A percentile compares a stretch with the other conserved stretches of the same genome.
Evolutionary conservation across 2,113 vertebrate genomes (phyloP).

Genomic region (Tauraco erythrolophus): DNA sequence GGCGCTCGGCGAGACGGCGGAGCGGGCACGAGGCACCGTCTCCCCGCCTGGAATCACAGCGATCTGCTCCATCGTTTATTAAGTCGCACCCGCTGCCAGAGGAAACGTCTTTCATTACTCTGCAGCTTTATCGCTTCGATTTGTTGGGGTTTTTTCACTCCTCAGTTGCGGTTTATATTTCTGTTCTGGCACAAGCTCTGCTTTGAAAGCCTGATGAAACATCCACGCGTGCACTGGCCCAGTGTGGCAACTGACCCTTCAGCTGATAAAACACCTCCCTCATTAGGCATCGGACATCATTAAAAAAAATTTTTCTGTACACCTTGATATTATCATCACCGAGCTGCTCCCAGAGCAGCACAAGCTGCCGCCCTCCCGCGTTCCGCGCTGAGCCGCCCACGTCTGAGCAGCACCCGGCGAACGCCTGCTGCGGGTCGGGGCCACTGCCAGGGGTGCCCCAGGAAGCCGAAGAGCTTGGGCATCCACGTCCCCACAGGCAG

Average conservation of each 20-base stretch:
- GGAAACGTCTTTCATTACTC: background rate
- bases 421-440: no score
- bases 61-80: background rate
- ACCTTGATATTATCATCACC: background rate
- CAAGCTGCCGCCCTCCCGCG: background rate
- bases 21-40: background rate
- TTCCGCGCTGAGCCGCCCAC: accelerated
- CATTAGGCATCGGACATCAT: background rate
- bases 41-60: background rate
- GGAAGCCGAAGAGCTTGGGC: no score
- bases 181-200: background rate
- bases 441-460: no score
- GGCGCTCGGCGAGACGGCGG: background rate
- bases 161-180: background rate
- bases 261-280: background rate
- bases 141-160: background rate
- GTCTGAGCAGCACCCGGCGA: background rate
- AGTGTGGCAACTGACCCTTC: background rate
- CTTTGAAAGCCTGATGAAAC: background rate
- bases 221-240: background rate
- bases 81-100: background rate
- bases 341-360: background rate
- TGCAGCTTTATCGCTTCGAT: background rate
- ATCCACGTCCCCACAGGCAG: no score
- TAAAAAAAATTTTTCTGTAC: no score